Evolutionary conservation across 1,140 invertebrate species (phyloP).

Genomic region (Wiebesia pumilae): DNA sequence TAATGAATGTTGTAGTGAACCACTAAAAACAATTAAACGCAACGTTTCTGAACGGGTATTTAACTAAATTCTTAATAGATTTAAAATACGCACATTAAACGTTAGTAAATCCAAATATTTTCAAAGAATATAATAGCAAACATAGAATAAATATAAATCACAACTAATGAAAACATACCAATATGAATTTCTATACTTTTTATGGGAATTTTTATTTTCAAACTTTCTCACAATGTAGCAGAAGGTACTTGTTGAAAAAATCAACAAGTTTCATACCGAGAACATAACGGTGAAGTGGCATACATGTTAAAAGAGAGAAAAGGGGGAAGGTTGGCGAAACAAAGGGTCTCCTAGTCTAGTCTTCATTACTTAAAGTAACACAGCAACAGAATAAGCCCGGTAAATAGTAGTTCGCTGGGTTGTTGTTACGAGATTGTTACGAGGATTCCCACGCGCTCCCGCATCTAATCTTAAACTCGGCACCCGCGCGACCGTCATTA

Average conservation of each 20-base stretch:
- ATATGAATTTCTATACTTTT: neutral
- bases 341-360: neutral
- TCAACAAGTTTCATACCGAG: conserved; percentile 2
- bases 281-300: neutral
- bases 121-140: neutral
- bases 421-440: neutral
- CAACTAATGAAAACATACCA: neutral
- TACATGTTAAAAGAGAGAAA: neutral
- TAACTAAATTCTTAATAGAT: too few species aligned
- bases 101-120: too few species aligned
- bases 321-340: neutral
- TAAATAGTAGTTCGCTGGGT: neutral
- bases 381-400: neutral
- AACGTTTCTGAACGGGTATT: too few species aligned
- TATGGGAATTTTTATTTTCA: neutral
- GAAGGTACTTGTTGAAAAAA: neutral
- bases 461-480: neutral
- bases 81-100: too few species aligned
- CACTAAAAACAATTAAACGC: too few species aligned
- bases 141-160: neutral
- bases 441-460: neutral
- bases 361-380: neutral
- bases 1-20: too few species aligned
- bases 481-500: neutral
- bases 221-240: neutral